Percentiles rank a stretch among this genome's conserved stretches.
These are phyloP conservation scores for Coryphaenoides rupestris DNA, from an alignment of 2,113 vertebrate genomes.

Conservation along the genomic window DNA sequence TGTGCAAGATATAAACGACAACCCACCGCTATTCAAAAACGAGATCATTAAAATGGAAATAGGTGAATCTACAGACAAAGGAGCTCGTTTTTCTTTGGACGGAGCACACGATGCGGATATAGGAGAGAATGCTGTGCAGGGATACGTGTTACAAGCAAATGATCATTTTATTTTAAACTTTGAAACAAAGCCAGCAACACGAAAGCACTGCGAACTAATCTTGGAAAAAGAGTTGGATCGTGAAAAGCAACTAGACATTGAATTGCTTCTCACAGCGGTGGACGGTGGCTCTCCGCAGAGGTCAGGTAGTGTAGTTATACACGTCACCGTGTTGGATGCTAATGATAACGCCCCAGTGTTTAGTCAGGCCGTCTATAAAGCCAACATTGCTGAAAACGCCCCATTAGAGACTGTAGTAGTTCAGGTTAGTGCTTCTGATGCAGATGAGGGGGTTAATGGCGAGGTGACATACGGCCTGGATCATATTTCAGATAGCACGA, in stretches of 20 bases:
- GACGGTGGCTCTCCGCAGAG: constrained; percentile 46
- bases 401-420: constrained; percentile 38
- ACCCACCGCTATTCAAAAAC: constrained; percentile 45
- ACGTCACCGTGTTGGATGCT: constrained; percentile 40
- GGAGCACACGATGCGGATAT: constrained; percentile 61
- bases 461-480: constrained; percentile 67
- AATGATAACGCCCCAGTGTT: constrained; percentile 52
- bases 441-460: constrained; percentile 69
- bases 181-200: constrained; percentile 47
- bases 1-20: constrained; percentile 76
- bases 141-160: constrained; percentile 42
- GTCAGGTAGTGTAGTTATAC: constrained; percentile 35
- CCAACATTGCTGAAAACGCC: constrained; percentile 51
- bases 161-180: constrained; percentile 40
- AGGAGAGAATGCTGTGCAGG: constrained; percentile 45
- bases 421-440: constrained; percentile 67
- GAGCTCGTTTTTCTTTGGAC: constrained; percentile 59
- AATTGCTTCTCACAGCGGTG: constrained; percentile 32
- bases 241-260: constrained; percentile 24
- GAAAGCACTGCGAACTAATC: constrained; percentile 43
- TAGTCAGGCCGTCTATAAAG: constrained; percentile 46
- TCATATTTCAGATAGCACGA: constrained; percentile 45
- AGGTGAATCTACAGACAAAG: constrained; percentile 50
- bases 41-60: constrained; percentile 56
- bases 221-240: constrained; percentile 37